Base-by-base conservation (phyloP, 2,888 invertebrate genomes). In the Auanema freiburgensis region DNA sequence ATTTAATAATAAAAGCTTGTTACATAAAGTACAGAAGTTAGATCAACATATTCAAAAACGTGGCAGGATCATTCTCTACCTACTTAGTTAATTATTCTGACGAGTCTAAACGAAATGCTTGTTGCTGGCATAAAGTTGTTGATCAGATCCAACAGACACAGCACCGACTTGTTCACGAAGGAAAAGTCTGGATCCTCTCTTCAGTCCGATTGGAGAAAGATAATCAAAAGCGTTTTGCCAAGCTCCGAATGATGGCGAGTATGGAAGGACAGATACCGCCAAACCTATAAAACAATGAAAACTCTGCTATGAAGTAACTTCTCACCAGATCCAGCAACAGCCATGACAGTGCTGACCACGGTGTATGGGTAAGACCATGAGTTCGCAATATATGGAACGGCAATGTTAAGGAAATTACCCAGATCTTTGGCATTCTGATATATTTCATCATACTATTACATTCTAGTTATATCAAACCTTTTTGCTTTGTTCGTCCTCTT, bases 361-460 rank as follows among this genome's bases (percentile, higher is more conserved):
- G 90, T 89, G 84, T 94, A 89, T 21, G 95, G 95, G 85, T 97
- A 96, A n/a, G 92, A 90, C 68, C 92, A 83, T 61, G 92, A 90
- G 68, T 91, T 89, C 64, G 91, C 91, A 57, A 92, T 86, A 84
- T 93, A 91, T 88, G 87, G 83, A 88, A 85, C 74, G 74, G 83
- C 83, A 82, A 74, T 70, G 23, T 71, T 62, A 40, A 77, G 57
- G 62, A 76, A 63, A 10, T 56, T 57, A 50, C 77, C 75, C 5
- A 74, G 67, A 49, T 76, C 72, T 53, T 68, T 67, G 21, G 65
- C 72, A 12, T 72, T 69, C 65, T 69, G 24, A 16, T 54, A 52
- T 8, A 11, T 14, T 11, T 14, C 43, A 43, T 14, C 43, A 12
- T 43, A 12, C 43, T 43, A 21, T 21, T 46, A 5, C 4, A 46